phyloP scores from a whole-genome alignment of 2,888 invertebrate species.

The Isoperla grammatica region DNA sequence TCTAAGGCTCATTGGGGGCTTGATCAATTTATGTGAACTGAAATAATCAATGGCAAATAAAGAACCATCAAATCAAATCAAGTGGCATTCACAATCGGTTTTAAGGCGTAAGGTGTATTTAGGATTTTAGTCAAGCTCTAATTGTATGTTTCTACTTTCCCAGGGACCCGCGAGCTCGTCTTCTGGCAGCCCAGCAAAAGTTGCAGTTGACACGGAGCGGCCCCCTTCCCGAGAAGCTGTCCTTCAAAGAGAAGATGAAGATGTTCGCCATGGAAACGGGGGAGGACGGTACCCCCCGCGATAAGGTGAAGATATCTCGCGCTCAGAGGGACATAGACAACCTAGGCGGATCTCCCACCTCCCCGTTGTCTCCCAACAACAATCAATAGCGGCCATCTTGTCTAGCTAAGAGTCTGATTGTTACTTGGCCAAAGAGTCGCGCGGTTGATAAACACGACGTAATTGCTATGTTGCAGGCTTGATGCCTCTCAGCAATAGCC shows the following conservation, averaged over 20 bases:
- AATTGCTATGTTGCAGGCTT: too few relatives aligned
- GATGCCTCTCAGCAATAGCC: too few relatives aligned
- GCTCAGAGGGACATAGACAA: conserved; percentile 92
- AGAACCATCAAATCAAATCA: too few relatives aligned
- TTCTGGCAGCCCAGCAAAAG: conserved; percentile 75
- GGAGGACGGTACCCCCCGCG: conserved; percentile 85
- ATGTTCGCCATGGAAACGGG: conserved; percentile 98
- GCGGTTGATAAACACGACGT: too few relatives aligned
- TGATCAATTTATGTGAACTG: too few relatives aligned
- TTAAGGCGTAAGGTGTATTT: conserved; percentile 14
- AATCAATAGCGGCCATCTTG: conserved; percentile 3
- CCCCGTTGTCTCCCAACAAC: conserved; percentile 20
- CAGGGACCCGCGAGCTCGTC: conserved; percentile 84
- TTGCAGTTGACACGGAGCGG: conserved; percentile 49
- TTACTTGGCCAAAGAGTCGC: too few relatives aligned
- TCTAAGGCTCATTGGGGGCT: too few relatives aligned
- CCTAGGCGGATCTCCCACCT: conserved; percentile 43
- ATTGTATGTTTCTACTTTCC: too few relatives aligned
- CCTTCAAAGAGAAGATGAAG: conserved; percentile 99
- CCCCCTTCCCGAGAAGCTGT: conserved; percentile 83
- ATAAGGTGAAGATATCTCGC: conserved; percentile 92
- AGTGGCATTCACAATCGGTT: too few relatives aligned
- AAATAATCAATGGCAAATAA: too few relatives aligned
- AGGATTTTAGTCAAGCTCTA: too few relatives aligned
- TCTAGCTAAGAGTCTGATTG: too few relatives aligned